These are phyloP conservation scores for Julus scandinavius DNA, from an alignment of 2,888 invertebrate genomes.

Conservation along the genomic window DNA sequence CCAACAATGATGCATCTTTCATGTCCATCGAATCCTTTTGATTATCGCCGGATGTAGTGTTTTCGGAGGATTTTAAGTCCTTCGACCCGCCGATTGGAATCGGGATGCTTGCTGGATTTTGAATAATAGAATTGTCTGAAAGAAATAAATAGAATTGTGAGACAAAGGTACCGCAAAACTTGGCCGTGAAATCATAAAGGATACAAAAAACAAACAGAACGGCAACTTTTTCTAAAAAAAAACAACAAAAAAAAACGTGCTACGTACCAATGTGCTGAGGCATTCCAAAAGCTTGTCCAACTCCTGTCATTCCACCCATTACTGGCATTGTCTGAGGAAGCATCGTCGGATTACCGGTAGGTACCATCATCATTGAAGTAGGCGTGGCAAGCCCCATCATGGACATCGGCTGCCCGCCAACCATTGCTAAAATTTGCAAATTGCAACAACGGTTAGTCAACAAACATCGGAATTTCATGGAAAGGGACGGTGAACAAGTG, in stretches of 20 bases:
- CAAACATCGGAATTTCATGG: neutral
- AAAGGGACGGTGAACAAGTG: neutral
- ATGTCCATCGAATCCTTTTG: neutral
- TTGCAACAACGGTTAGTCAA: neutral
- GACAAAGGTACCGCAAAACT: too few relatives aligned
- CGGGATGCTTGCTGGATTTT: constrained; percentile 9
- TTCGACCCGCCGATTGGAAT: neutral
- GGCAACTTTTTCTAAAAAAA: too few relatives aligned
- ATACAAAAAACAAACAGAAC: too few relatives aligned
- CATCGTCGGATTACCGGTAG: constrained; percentile 57
- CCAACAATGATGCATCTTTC: neutral
- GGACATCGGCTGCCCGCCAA: constrained; percentile 59
- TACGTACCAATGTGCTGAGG: neutral
- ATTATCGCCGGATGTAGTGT: neutral
- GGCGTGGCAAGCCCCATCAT: constrained; percentile 60
- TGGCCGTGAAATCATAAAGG: too few relatives aligned
- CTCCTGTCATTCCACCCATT: constrained; percentile 52
- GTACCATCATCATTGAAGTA: constrained; percentile 60
- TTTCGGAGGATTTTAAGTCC: neutral
- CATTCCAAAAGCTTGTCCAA: constrained; percentile 52
- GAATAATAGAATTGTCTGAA: neutral
- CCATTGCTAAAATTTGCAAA: constrained; percentile 45
- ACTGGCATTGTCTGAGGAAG: constrained; percentile 55
- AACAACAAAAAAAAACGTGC: neutral
- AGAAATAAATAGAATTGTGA: neutral